Evolutionary conservation across 2,888 invertebrate species (phyloP).

Genomic region (Leucophora obtusa): DNA sequence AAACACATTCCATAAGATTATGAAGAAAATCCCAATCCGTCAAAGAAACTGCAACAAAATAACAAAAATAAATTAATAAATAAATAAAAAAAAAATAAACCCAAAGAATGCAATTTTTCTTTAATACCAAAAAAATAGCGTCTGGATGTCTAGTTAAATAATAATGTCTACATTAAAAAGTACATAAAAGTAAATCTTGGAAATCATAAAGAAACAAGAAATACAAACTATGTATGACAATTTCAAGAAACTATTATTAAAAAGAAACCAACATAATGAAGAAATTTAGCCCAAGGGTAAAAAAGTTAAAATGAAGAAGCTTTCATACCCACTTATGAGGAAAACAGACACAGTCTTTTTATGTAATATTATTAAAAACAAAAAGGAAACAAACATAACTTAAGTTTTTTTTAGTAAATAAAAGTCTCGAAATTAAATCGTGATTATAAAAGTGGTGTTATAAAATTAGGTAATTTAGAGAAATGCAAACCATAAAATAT

Average conservation of each 20-base stretch:
- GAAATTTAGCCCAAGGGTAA: slow-evolving; percentile 41
- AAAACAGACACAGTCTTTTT: slow-evolving; percentile 10
- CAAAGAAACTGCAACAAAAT: slow-evolving; percentile 6
- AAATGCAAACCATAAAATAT: slow-evolving; percentile 29
- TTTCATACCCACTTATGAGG: slow-evolving; percentile 13
- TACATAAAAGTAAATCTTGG: slow-evolving; percentile 52
- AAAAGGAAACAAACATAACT: not conserved
- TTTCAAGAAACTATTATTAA: slow-evolving; percentile 27
- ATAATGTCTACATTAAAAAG: slow-evolving; percentile 40
- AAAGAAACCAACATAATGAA: slow-evolving; percentile 14
- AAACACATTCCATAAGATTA: no score
- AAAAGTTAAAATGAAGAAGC: slow-evolving; percentile 44
- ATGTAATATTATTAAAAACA: slow-evolving; percentile 10
- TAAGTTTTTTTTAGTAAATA: not conserved
- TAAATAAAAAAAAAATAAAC: not conserved
- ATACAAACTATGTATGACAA: slow-evolving; percentile 36
- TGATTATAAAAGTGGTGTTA: slow-evolving; percentile 44
- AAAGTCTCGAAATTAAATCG: slow-evolving; percentile 45
- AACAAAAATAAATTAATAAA: no score
- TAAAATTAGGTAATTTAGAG: slow-evolving; percentile 28
- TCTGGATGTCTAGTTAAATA: slow-evolving; percentile 58
- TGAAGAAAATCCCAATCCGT: not conserved
- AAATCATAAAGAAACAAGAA: slow-evolving; percentile 44
- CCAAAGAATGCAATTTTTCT: slow-evolving; percentile 33
- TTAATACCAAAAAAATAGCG: slow-evolving; percentile 36